A percentile compares a stretch with the other conserved stretches of the same genome.
These are phyloP conservation scores for Lysiphlebus fabarum DNA, from an alignment of 1,140 invertebrate species.

Conservation along the genomic window DNA sequence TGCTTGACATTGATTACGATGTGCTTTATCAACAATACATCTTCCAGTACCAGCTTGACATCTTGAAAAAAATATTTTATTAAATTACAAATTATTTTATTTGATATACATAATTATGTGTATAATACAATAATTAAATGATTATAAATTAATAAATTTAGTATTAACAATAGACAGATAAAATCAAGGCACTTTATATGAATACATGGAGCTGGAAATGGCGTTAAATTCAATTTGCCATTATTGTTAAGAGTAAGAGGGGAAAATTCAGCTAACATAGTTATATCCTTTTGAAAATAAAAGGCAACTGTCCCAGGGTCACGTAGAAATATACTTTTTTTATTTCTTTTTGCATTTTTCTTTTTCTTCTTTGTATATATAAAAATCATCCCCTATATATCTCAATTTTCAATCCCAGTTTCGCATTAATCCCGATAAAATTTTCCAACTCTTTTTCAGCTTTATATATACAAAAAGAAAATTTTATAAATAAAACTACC, in stretches of 20 bases:
- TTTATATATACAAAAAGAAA: neutral
- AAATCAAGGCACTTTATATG: slow-evolving; percentile 35
- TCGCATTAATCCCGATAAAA: slow-evolving; percentile 13
- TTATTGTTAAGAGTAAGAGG: slow-evolving; percentile 41
- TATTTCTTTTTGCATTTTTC: slow-evolving; percentile 45
- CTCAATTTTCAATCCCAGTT: slow-evolving; percentile 1
- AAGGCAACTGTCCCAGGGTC: slow-evolving; percentile 39
- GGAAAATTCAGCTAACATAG: slow-evolving; percentile 34
- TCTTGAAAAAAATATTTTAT: too few species aligned
- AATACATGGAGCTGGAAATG: slow-evolving; percentile 38
- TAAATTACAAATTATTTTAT: slow-evolving; percentile 28
- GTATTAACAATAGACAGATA: slow-evolving; percentile 22
- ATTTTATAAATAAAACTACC: neutral
- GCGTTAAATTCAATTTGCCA: slow-evolving; percentile 53
- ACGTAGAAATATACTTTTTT: slow-evolving; percentile 42
- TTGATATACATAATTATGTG: too few species aligned
- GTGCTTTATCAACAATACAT: slow-evolving; percentile 97
- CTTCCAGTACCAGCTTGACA: slow-evolving; percentile 94
- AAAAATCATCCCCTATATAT: too few species aligned
- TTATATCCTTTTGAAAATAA: slow-evolving; percentile 41
- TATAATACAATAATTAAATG: too few species aligned
- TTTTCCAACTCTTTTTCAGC: slow-evolving; percentile 3
- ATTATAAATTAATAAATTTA: neutral
- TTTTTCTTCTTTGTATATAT: too few species aligned
- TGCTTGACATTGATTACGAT: slow-evolving; percentile 97